A percentile compares a stretch with the other conserved stretches of the same genome.
Evolutionary conservation across 2,113 vertebrate species (phyloP).

Genomic region (Speoplatyrhinus poulsoni): DNA sequence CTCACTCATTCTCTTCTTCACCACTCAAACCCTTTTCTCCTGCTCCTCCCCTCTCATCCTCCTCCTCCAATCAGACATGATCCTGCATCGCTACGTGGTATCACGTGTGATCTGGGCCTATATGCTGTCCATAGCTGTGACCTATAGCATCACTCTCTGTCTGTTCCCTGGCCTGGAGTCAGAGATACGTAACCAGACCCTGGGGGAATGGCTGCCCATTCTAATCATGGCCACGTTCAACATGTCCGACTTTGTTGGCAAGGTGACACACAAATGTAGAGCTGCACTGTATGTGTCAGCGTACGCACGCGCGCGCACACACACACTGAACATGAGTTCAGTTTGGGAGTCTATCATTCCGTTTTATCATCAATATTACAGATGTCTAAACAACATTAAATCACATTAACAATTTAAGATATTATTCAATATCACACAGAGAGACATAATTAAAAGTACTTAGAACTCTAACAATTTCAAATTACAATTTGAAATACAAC

Average conservation of each 20-base stretch:
- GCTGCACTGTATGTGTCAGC: no score
- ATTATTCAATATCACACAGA: no score
- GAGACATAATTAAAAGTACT: no score
- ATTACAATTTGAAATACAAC: no score
- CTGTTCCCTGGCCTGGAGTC: conserved; percentile 96
- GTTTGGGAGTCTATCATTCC: no score
- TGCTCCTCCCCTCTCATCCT: conserved; percentile 60
- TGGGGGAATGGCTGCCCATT: conserved; percentile 97
- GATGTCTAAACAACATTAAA: no score
- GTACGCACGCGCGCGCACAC: no score
- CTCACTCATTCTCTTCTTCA: not conserved
- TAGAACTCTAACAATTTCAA: no score
- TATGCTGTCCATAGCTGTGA: conserved; percentile 95
- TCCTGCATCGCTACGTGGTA: conserved; percentile 92
- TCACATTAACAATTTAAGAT: no score
- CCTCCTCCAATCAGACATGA: conserved; percentile 80
- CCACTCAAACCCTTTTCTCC: not conserved
- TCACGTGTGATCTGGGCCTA: conserved; percentile 94
- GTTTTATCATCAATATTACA: no score
- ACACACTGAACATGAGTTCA: no score
- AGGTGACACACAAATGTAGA: conserved; percentile 76
- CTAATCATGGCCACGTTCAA: conserved; percentile 99
- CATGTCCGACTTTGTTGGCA: conserved; percentile 96
- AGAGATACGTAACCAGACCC: conserved; percentile 86
- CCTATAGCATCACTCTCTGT: conserved; percentile 97